A percentile compares a stretch with the other conserved stretches of the same genome.
phyloP scores from a whole-genome alignment of 2,113 vertebrate species.

The Anolis carolinensis region DNA sequence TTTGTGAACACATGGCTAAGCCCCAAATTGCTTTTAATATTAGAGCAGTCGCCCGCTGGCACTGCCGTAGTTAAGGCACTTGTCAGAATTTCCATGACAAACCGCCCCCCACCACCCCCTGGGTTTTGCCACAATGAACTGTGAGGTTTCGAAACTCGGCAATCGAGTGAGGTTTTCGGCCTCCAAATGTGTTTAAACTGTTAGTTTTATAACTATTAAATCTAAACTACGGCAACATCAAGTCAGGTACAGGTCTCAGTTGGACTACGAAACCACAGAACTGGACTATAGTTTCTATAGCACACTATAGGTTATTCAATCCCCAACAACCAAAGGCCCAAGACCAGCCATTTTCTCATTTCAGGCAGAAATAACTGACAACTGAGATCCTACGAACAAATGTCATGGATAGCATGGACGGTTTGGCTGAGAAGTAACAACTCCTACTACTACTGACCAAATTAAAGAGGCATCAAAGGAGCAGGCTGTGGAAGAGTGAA shows the following conservation, averaged over 20 bases:
- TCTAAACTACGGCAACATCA: neutral
- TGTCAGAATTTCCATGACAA: conserved; percentile 33
- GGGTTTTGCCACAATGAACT: neutral
- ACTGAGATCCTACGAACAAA: too few relatives aligned
- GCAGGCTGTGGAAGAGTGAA: too few relatives aligned
- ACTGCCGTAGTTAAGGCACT: conserved; percentile 6
- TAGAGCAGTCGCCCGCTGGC: conserved; percentile 55
- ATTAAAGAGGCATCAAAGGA: too few relatives aligned
- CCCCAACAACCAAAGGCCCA: neutral
- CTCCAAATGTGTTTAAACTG: neutral
- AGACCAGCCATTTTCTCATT: neutral
- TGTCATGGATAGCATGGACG: too few relatives aligned
- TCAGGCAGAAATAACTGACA: too few relatives aligned
- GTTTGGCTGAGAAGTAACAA: too few relatives aligned
- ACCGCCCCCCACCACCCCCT: neutral
- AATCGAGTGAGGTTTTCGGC: neutral
- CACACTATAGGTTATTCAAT: neutral
- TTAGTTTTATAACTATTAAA: neutral
- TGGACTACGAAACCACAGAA: neutral
- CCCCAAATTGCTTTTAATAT: conserved; percentile 74
- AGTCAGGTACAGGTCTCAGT: neutral
- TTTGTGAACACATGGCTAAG: conserved; percentile 75
- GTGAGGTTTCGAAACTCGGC: neutral
- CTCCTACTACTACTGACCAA: too few relatives aligned
- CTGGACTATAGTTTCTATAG: rapidly evolving